phyloP scores from a whole-genome alignment of 2,888 invertebrate genomes.

The Ypsolopha scabrella region DNA sequence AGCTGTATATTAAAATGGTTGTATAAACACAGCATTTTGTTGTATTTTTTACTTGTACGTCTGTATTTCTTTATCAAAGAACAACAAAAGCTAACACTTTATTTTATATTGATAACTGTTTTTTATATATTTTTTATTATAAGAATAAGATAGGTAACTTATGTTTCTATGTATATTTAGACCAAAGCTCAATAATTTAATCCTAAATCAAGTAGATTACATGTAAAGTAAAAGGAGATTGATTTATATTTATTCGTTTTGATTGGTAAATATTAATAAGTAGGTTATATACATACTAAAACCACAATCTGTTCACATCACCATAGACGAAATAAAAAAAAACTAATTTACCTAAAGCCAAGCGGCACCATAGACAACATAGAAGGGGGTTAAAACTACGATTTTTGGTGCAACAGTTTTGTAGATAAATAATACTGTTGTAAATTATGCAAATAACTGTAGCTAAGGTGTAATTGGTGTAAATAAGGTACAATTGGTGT shows the following conservation, averaged over 20 bases:
- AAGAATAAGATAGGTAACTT: slow-evolving; percentile 10
- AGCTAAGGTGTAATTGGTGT: no score
- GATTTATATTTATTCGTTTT: slow-evolving; percentile 29
- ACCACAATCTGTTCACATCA: no score
- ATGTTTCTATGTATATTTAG: slow-evolving; percentile 27
- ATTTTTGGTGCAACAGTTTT: no score
- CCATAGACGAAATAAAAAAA: no score
- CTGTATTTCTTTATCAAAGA: slow-evolving; percentile 1
- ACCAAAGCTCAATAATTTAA: slow-evolving; percentile 50
- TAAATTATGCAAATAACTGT: no score
- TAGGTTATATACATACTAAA: no score
- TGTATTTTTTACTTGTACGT: not conserved
- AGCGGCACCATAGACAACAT: no score
- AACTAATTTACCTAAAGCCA: no score
- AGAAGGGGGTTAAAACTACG: no score
- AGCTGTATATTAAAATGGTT: slow-evolving; percentile 4
- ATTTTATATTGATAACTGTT: not conserved
- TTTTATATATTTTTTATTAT: not conserved
- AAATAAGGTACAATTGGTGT: no score
- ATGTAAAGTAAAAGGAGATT: slow-evolving; percentile 15
- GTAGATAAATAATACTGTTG: no score
- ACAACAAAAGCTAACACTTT: not conserved
- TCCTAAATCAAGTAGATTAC: not conserved
- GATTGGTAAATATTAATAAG: slow-evolving; percentile 8
- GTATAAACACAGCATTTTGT: not conserved